A percentile compares a stretch with the other conserved stretches of the same genome.
Conservation (phyloP, 2,797 vertebrate genomes). For the Staurois parvus region DNA sequence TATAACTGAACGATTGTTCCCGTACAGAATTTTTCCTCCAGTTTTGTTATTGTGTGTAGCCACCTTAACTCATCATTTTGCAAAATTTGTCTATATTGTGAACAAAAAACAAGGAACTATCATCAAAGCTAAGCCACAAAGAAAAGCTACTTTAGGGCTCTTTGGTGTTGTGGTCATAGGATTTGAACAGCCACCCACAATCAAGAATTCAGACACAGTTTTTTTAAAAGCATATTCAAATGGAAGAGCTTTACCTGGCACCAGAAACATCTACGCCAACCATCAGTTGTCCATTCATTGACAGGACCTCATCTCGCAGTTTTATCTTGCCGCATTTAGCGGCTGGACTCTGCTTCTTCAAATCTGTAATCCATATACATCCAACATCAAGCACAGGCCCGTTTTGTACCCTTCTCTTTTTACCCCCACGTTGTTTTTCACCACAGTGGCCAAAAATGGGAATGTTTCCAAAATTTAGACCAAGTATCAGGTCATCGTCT, state of each 20-base stretch:
- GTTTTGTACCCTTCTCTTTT: slow-evolving; percentile 83
- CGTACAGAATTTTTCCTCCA: no score
- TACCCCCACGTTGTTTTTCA: slow-evolving; percentile 84
- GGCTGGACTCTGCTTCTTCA: slow-evolving; percentile 91
- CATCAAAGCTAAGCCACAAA: no score
- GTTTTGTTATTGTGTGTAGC: no score
- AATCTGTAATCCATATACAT: slow-evolving; percentile 96
- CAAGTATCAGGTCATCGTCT: slow-evolving; percentile 80
- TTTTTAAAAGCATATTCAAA: neutral
- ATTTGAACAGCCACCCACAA: no score
- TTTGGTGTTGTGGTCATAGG: no score
- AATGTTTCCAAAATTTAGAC: slow-evolving; percentile 94
- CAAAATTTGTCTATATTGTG: no score
- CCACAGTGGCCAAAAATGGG: slow-evolving; percentile 93
- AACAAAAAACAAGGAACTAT: no score
- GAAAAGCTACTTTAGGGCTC: no score
- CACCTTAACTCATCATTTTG: no score
- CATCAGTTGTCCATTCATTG: slow-evolving; percentile 95
- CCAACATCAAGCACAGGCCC: slow-evolving; percentile 90
- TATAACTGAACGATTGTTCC: no score
- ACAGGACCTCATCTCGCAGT: slow-evolving; percentile 91
- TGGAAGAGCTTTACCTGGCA: slow-evolving; percentile 84
- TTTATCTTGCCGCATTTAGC: slow-evolving; percentile 86
- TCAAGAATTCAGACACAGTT: neutral
- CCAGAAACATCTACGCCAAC: slow-evolving; percentile 93